Evolutionary conservation across 2,888 invertebrate genomes (phyloP), one percentile per base, ranked within the genome.

Genomic region (Pachliopta kotzebuea): DNA sequence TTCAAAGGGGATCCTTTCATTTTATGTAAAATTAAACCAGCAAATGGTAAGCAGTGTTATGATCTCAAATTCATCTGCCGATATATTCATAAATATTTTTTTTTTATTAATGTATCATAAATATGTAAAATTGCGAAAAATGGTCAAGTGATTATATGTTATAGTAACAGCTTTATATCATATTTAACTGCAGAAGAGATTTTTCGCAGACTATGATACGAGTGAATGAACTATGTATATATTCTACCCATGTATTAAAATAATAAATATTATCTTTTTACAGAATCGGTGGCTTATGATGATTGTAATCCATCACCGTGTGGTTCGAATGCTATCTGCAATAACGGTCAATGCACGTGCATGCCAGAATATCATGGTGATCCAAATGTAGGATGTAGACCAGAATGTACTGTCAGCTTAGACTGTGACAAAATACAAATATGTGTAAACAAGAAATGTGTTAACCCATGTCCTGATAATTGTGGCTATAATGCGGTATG

Each of bases 401-500:
- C 96, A 6, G 96, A 96, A 84, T 96, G 96, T 83, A 93, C 95
- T n/a, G 85, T 95, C 6, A 96, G 95, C 77, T 85, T 92, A 17
- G 96, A 96, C 73, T 97, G 96, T 81, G 86, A 94, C 26, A 92
- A 93, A 73, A 92, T 94, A 77, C 93, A 93, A 76, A 94, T 96
- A 67, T 96, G 96, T 75, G 88, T 94, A 1, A 90, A 92, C 72
- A 95, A 94, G 77, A 96, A 96, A 84, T 97, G 97, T 77, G 80
- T 90, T 58, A 95, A 96, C 79, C 96, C 97, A 57, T 97, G 97
- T 74, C 94, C 95, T 11, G 95, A 95, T 67, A 95, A 95, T 24
- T 97, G 97, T 80, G 97, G 96, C 0, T 81, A 86, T 60, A 95
- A 95, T 77, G 96, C 97, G 1, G 79, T 94, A 59, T 97, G 97